Percentiles rank a stretch among this genome's conserved stretches.
phyloP scores from a whole-genome alignment of 2,888 invertebrate species.

The Ariolimax columbianus region DNA sequence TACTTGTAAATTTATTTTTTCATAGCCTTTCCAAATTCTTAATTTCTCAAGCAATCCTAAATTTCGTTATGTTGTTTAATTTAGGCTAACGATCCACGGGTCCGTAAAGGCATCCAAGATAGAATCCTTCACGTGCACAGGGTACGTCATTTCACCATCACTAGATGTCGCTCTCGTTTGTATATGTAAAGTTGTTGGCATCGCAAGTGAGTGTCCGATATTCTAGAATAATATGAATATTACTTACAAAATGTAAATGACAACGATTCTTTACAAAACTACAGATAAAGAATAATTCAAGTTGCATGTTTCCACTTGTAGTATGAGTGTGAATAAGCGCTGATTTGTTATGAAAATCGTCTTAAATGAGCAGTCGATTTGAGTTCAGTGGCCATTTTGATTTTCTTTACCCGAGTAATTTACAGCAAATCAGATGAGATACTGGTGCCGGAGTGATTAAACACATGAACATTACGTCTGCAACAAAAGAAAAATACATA shows the following conservation, averaged over 20 bases:
- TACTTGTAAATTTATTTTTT: too few relatives aligned
- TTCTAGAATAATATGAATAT: not conserved
- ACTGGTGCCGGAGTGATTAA: not conserved
- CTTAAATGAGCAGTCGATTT: not conserved
- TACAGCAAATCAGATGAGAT: not conserved
- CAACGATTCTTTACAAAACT: not conserved
- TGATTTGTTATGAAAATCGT: not conserved
- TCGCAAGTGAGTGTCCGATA: conserved; percentile 18
- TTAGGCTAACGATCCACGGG: too few relatives aligned
- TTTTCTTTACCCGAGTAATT: not conserved
- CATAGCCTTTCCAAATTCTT: too few relatives aligned
- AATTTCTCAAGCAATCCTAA: too few relatives aligned
- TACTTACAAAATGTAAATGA: not conserved
- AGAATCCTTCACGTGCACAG: not conserved
- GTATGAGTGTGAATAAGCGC: not conserved
- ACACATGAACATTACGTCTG: not conserved
- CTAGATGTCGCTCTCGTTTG: conserved; percentile 44
- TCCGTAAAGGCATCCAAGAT: not conserved
- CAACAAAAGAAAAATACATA: not conserved
- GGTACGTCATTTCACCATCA: conserved; percentile 40
- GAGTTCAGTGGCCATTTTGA: conserved; percentile 37
- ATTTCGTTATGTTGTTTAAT: too few relatives aligned
- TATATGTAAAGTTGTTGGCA: conserved; percentile 45
- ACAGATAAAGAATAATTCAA: not conserved
- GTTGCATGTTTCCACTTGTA: not conserved